Percentiles rank a stretch among this genome's conserved stretches.
Evolutionary conservation across 2,113 vertebrate species (phyloP).

Genomic region (Amia ocellicauda): DNA sequence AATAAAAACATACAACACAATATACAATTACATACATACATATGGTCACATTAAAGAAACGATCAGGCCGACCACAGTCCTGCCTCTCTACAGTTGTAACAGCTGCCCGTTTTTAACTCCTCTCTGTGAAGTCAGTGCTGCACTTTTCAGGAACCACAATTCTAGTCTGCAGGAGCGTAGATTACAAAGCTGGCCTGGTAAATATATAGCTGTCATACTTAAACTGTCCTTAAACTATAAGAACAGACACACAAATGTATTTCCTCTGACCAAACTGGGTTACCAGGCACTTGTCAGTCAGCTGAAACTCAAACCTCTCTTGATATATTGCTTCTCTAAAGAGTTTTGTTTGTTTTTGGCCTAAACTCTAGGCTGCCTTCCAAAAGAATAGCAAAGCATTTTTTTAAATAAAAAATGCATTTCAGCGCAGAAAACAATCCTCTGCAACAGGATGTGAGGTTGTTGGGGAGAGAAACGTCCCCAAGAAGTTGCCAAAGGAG

Average conservation of each 20-base stretch:
- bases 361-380: background rate
- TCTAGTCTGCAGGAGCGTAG: conserved; percentile 65
- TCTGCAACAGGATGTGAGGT: no score
- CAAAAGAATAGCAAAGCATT: no score
- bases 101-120: conserved; percentile 6
- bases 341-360: conserved; percentile 34
- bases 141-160: conserved; percentile 66
- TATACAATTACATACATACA: no score
- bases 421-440: no score
- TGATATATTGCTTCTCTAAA: conserved; percentile 43
- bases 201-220: conserved; percentile 65
- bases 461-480: no score
- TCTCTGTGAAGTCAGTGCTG: conserved; percentile 51
- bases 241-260: conserved; percentile 48
- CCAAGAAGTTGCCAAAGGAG: no score
- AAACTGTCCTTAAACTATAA: conserved; percentile 60
- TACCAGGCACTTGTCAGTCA: conserved; percentile 52
- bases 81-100: background rate
- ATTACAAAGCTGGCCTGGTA: conserved; percentile 64
- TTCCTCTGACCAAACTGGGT: conserved; percentile 43
- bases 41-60: background rate
- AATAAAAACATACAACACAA: no score
- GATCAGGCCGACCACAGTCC: background rate
- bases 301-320: conserved; percentile 43
- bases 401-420: no score